A percentile compares a stretch with the other conserved stretches of the same genome.
Evolutionary conservation across 2,797 vertebrate species (phyloP).

Genomic region (Trachurus trachurus): DNA sequence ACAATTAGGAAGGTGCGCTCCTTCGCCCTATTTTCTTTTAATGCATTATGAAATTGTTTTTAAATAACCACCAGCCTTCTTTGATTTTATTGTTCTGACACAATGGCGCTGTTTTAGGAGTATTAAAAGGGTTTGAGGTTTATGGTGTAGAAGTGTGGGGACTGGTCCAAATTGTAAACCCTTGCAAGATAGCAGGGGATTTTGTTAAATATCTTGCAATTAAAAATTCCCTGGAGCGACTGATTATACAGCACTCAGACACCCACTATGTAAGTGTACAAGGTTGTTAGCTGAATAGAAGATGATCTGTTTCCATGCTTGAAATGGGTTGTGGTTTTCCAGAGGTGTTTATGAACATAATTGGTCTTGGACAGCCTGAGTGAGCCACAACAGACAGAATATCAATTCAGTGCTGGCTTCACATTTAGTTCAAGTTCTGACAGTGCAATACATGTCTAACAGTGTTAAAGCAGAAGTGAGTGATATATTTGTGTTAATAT

Average conservation of each 20-base stretch:
- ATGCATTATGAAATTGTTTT: constrained; percentile 23
- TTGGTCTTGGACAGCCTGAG: constrained; percentile 2
- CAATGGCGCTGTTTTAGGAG: constrained; percentile 28
- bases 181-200: constrained; percentile 60
- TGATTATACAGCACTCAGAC: constrained; percentile 72
- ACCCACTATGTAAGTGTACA: constrained; percentile 46
- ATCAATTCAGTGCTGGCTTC: not conserved
- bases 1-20: not conserved
- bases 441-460: not conserved
- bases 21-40: not conserved
- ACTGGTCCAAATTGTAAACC: constrained; percentile 61
- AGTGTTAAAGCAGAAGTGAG: too few species aligned
- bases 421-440: not conserved
- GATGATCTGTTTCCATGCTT: constrained; percentile 38
- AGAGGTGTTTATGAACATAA: constrained; percentile 14
- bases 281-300: constrained; percentile 47
- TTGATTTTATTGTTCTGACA: constrained; percentile 40
- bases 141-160: constrained; percentile 40
- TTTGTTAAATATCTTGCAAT: constrained; percentile 77
- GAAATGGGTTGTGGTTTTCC: constrained; percentile 18
- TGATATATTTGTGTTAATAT: too few species aligned
- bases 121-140: constrained; percentile 36
- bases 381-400: not conserved
- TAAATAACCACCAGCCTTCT: constrained; percentile 20
- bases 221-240: constrained; percentile 64